These are phyloP conservation scores for Vultur gryphus DNA, from an alignment of 2,797 vertebrate species.

Conservation along the genomic window DNA sequence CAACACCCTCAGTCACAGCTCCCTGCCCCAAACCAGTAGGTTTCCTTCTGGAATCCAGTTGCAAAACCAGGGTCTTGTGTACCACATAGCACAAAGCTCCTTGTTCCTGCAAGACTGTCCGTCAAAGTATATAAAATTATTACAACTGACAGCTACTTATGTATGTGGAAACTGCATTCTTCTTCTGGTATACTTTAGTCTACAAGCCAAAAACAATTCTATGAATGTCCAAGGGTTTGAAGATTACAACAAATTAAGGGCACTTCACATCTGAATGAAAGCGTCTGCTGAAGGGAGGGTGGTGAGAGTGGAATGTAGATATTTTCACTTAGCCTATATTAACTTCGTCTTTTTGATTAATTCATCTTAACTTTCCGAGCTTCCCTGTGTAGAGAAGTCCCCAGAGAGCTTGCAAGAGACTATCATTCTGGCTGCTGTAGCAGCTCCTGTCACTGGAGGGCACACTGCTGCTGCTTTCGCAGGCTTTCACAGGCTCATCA, in stretches of 20 bases:
- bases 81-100: background rate
- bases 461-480: slow-evolving; percentile 35
- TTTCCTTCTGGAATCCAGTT: background rate
- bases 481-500: background rate
- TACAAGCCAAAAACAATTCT: background rate
- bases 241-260: background rate
- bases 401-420: background rate
- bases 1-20: background rate
- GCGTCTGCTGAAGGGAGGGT: background rate
- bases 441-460: slow-evolving; percentile 57
- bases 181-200: background rate
- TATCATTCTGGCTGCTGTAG: background rate
- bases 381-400: background rate
- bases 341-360: background rate
- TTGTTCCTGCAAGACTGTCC: background rate
- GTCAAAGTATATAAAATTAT: background rate
- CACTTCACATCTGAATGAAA: background rate
- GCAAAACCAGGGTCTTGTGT: background rate
- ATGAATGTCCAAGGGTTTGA: background rate
- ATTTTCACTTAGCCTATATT: background rate
- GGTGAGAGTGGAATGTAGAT: background rate
- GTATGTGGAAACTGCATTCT: background rate
- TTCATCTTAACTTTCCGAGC: background rate
- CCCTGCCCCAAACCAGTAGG: background rate
- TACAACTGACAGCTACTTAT: background rate